Evolutionary conservation across 2,113 vertebrate genomes (phyloP), one percentile per base, ranked within the genome.

Genomic region (Sphaerodactylus townsendi): DNA sequence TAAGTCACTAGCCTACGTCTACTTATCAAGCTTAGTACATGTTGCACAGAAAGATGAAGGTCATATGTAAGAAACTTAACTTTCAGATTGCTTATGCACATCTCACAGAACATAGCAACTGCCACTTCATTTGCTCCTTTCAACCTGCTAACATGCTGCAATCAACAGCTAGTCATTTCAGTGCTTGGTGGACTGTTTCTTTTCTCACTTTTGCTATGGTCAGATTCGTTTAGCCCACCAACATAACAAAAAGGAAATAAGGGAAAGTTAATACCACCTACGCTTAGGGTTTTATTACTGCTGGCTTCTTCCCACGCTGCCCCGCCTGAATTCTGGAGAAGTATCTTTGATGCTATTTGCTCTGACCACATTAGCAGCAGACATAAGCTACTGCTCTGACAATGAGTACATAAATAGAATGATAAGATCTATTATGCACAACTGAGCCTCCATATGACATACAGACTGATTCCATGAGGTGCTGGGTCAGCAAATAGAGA

Each of bases 181-280:
- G 77, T 0, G 75, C 77, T 87, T 71, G 5, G 48, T 5, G 50
- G 0, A 0, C 81, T 79, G 70, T 56, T 65, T 88, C 82, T 88
- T 84, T 92, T 94, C 88, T 92, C 92, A 93, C 93, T 95, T 94
- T 93, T 92, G 92, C 90, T 93, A 87, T 90, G 90, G 80, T 79
- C 86, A 11, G 85, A 81, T 85, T 0, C 0, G 81, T 88, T 84
- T 88, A 66, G 88, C 87, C 89, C 28, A 0, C 90, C 79, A 88
- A 83, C 11, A 0, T 85, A 15, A 87, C 83, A 48, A 69, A 82
- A 77, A 93, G 92, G 93, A 93, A 95, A 80, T 77, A 94, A 85
- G 92, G 91, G 94, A 95, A 95, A 95, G 94, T 95, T 92, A 92
- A 78, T 90, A 87, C 59, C 66, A 82, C 92, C 87, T 86, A 85